Percentiles rank a stretch among this genome's conserved stretches.
Conservation (phyloP, 2,797 vertebrate species). For the Carcharodon carcharias region DNA sequence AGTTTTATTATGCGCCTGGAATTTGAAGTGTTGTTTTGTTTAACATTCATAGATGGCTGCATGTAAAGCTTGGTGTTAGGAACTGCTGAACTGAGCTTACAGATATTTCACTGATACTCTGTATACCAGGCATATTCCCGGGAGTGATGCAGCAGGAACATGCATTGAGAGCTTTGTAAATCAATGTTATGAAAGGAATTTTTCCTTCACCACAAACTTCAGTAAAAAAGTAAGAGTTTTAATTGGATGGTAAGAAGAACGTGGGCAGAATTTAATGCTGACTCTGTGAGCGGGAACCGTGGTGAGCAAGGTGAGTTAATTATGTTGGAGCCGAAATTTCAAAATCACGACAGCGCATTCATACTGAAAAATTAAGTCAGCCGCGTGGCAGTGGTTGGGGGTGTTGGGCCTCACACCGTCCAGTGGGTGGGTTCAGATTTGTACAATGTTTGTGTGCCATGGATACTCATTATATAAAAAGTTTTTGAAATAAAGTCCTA, state of each 20-base stretch:
- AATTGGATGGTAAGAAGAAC: not conserved
- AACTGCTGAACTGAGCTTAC: not conserved
- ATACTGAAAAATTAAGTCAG: too few species aligned
- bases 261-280: not conserved
- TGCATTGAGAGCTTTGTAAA: not conserved
- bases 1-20: not conserved
- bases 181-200: not conserved
- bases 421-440: too few species aligned
- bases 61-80: not conserved
- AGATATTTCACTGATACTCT: not conserved
- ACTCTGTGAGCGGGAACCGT: not conserved
- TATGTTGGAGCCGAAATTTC: not conserved
- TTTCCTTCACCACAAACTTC: not conserved
- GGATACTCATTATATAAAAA: too few species aligned
- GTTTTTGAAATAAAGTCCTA: too few species aligned
- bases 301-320: not conserved
- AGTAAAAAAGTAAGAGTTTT: not conserved
- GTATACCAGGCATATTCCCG: not conserved
- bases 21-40: not conserved
- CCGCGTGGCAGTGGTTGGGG: too few species aligned
- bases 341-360: too few species aligned
- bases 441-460: too few species aligned
- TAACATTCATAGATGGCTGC: not conserved
- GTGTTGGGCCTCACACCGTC: too few species aligned
- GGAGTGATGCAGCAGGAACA: not conserved